Base-by-base conservation (phyloP, 2,113 vertebrate genomes). In the Neomonachus schauinslandi region DNA sequence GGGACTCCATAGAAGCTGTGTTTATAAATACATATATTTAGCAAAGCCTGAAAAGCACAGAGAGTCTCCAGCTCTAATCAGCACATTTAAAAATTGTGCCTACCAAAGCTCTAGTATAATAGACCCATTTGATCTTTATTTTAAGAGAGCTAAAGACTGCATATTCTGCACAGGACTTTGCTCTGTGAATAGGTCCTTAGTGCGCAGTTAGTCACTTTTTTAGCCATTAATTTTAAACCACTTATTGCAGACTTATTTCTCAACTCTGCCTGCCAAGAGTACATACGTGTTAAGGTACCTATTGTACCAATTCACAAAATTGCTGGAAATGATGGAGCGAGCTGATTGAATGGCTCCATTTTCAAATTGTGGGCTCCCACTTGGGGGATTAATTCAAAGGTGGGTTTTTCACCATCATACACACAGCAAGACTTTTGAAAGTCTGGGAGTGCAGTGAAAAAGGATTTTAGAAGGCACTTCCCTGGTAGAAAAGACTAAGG, bases 171-270 rank as follows among this genome's bases (percentile, higher is more conserved):
- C 21, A 91, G 65, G 72, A 81, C 59, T 94, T 77, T 71, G 39
- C 63, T 61, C 16, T 91, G 28, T 87, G 76, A 95, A 91, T 89
- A 97, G 57, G 55, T 72, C n/a, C 21, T 88, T 26, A 61, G 59
- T 82, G 72, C 79, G 4, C 19, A 77, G 46, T 97, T 94, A 95
- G 61, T 89, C 79, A 79, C 57, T 63, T 85, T 92, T 95, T 69
- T 74, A 93, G 42, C 42, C 55, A 95, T 69, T 95, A 69, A 85
- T 93, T 97, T 95, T 53, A 95, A 93, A 85, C 42, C 12, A 49
- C 24, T 97, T 89, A 89, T 82, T 91, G 51, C 13, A 93, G 61
- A 97, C 93, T 97, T 93, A 67, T 91, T 92, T 96, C 82, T 97
- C 86, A 90, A 24, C 76, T 93, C 51, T 86, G 5, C 18, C 53